Evolutionary conservation across 1,140 invertebrate genomes (phyloP).

Genomic region (Drosophila navojoa): DNA sequence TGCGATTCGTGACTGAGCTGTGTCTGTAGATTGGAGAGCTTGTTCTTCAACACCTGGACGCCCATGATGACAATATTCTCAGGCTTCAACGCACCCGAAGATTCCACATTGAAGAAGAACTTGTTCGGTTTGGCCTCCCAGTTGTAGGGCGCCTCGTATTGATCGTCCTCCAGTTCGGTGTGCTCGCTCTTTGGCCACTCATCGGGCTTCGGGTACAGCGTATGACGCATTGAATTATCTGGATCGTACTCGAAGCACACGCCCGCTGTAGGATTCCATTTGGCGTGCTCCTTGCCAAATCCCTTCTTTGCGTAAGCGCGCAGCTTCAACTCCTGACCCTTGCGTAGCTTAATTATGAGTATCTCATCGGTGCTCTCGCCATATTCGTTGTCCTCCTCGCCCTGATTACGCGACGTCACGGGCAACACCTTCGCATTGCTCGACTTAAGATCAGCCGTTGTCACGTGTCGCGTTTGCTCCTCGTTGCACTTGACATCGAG

Average conservation of each 20-base stretch:
- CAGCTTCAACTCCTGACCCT: constrained; percentile 98
- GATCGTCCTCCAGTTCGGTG: constrained; percentile 95
- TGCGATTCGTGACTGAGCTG: constrained; percentile 94
- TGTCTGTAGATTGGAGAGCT: constrained; percentile 97
- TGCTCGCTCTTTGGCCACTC: constrained; percentile 99
- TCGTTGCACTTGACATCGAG: constrained; percentile 97
- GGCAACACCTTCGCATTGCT: constrained; percentile 96
- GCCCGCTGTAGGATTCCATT: constrained; percentile 99
- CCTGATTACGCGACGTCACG: constrained; percentile 94
- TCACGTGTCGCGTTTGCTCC: constrained; percentile 96
- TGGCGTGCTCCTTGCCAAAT: constrained; percentile 99
- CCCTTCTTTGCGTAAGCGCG: constrained; percentile 97
- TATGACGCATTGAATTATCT: constrained; percentile 98
- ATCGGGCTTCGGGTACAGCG: constrained; percentile 97
- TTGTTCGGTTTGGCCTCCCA: constrained; percentile 98
- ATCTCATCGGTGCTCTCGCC: constrained; percentile 96
- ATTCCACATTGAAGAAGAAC: constrained; percentile 99
- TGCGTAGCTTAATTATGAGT: constrained; percentile 98
- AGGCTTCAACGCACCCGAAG: constrained; percentile 95
- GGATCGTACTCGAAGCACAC: constrained; percentile 99
- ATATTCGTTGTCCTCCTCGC: constrained; percentile 96
- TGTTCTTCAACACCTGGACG: constrained; percentile 96
- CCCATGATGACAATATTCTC: constrained; percentile 99
- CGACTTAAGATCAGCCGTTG: constrained; percentile 97
- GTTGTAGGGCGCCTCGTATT: constrained; percentile 96